A percentile compares a stretch with the other conserved stretches of the same genome.
These are phyloP conservation scores for Scaptomyza reducta DNA, from an alignment of 2,888 invertebrate genomes.

Conservation along the genomic window DNA sequence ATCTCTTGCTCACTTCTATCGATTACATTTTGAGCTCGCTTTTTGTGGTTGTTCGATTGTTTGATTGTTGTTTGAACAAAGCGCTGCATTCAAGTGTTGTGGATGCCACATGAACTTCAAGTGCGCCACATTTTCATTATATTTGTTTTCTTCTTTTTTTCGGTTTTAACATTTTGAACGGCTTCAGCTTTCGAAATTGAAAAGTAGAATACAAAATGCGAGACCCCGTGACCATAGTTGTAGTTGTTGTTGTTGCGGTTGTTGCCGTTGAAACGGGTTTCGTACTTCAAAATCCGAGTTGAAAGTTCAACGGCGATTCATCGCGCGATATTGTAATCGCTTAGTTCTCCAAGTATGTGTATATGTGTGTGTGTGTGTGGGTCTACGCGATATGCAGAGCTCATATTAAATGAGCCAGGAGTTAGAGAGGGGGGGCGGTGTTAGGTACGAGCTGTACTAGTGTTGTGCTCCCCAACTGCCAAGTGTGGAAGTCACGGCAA, in stretches of 20 bases:
- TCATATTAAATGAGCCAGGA: slow-evolving; percentile 59
- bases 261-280: slow-evolving; percentile 28
- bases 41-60: slow-evolving; percentile 21
- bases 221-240: slow-evolving; percentile 17
- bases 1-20: slow-evolving; percentile 1
- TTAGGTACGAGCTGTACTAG: slow-evolving; percentile 36
- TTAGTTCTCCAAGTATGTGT: slow-evolving; percentile 5
- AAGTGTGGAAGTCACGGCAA: slow-evolving; percentile 64
- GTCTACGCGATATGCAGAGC: slow-evolving; percentile 49
- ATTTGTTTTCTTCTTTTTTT: slow-evolving; percentile 22
- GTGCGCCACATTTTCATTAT: slow-evolving; percentile 65
- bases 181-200: slow-evolving; percentile 72
- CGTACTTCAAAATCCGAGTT: slow-evolving; percentile 51
- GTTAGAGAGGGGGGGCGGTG: slow-evolving; percentile 8
- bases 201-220: slow-evolving; percentile 65
- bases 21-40: slow-evolving; percentile 28
- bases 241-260: slow-evolving; percentile 35
- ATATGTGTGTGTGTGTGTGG: slow-evolving; percentile 10
- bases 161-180: slow-evolving; percentile 74
- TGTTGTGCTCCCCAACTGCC: slow-evolving; percentile 29
- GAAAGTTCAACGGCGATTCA: slow-evolving; percentile 75
- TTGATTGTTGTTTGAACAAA: slow-evolving; percentile 38
- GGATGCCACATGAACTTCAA: slow-evolving; percentile 66
- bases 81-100: slow-evolving; percentile 47
- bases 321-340: slow-evolving; percentile 75